Base-by-base conservation (phyloP, 2,888 invertebrate genomes). In the Cheilosia pagana region DNA sequence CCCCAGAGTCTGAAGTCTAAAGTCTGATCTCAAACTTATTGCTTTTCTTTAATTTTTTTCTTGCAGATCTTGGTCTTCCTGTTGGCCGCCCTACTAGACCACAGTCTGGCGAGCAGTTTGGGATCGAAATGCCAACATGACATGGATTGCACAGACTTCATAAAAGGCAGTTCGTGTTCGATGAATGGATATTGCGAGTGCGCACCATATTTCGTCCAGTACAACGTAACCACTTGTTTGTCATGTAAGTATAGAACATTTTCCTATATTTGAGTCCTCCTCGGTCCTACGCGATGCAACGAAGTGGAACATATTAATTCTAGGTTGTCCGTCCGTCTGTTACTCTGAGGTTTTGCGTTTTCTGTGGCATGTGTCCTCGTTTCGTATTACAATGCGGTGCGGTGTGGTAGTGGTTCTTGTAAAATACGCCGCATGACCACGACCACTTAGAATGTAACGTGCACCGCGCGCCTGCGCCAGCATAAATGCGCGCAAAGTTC, bases 141-240 rank as follows among this genome's bases (percentile, higher is more conserved):
- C 87, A 92, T 92, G 92, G 92, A 92, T 88, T 92, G 92, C 87
- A 90, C 92, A 78, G 92, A 92, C 88, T 91, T 91, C 87, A 91
- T 92, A 87, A 92, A 91, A 89, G 92, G 91, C 87, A 92, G 92
- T 88, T 89, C 90, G 87, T 92, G 92, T 88, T 91, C 92, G 43
- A 89, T 91, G 77, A 88, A 88, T 89, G 96, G 96, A 88, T 93
- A 94, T 87, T 97, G 97, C 92, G 94, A 94, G 78, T 97, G 97
- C 92, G 95, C 95, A 91, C 95, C 96, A 39, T 97, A 96, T 92
- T 96, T 94, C 92, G 96, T 97, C 41, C 94, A 94, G 90, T 94
- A 95, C 91, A 96, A 97, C 92, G 94, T 94, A 88, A 95, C 96
- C 79, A 94, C 94, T 86, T 97, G 97, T 92, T 93, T 97, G 88